Conservation (phyloP, 2,113 vertebrate species). For the Pristiophorus japonicus region DNA sequence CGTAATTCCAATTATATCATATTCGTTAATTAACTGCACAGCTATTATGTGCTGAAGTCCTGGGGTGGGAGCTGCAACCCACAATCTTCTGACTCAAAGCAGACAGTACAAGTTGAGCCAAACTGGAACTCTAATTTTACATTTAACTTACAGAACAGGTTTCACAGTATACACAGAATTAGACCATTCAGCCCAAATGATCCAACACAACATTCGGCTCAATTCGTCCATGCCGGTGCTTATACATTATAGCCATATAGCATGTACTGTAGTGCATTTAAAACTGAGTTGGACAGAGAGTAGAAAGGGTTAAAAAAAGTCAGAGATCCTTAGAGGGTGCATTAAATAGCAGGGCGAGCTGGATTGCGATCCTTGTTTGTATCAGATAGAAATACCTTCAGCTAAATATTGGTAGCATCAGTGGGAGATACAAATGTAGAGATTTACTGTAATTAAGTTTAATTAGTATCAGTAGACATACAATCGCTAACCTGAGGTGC, state of each 20-base stretch:
- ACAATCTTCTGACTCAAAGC: no score
- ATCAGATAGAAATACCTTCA: not conserved
- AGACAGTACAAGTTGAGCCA: no score
- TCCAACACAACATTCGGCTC: not conserved
- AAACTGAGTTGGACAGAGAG: not conserved
- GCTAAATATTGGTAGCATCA: not conserved
- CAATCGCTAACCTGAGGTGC: not conserved
- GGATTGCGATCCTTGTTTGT: not conserved
- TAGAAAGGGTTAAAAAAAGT: not conserved
- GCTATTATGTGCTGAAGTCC: no score
- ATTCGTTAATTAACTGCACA: no score
- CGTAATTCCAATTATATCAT: no score
- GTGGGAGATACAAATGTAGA: not conserved
- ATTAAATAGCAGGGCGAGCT: not conserved
- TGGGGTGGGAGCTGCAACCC: no score
- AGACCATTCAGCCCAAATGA: not conserved
- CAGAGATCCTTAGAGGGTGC: not conserved
- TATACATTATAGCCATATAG: not conserved
- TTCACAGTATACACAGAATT: not conserved
- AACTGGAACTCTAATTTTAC: not conserved
- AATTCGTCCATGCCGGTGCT: not conserved
- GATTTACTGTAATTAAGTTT: not conserved
- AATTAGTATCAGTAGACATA: not conserved
- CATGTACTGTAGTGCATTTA: not conserved
- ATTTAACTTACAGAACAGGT: not conserved